Conservation (phyloP, 2,113 vertebrate genomes). For the Alethe diademata region DNA sequence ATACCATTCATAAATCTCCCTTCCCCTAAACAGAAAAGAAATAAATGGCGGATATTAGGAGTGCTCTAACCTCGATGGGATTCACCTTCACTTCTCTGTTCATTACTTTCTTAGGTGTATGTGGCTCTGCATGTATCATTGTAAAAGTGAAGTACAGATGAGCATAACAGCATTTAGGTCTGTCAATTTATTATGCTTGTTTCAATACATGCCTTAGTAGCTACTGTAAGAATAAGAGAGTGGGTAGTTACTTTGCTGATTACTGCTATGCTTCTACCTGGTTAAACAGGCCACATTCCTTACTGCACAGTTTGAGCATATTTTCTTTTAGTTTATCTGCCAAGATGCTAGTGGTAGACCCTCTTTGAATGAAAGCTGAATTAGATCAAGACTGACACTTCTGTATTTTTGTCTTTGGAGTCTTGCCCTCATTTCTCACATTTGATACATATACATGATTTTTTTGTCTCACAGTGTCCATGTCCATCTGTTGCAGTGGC, state of each 20-base stretch:
- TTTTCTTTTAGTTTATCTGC: background rate
- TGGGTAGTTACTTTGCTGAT: background rate
- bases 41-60: background rate
- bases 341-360: background rate
- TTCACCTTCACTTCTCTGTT: background rate
- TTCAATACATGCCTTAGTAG: background rate
- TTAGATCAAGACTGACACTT: slow-evolving; percentile 55
- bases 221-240: background rate
- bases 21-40: background rate
- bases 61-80: background rate
- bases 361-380: slow-evolving; percentile 29
- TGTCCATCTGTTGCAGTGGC: slow-evolving; percentile 58
- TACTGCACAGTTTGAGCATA: background rate
- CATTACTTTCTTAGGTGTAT: background rate
- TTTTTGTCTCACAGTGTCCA: slow-evolving; percentile 35
- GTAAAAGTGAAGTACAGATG: background rate
- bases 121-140: background rate
- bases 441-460: slow-evolving; percentile 29
- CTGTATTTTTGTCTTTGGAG: slow-evolving; percentile 55
- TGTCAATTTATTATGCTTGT: background rate
- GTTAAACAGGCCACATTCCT: background rate
- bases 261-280: background rate
- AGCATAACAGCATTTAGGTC: background rate
- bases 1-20: background rate
- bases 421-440: slow-evolving; percentile 53